phyloP scores from a whole-genome alignment of 2,888 invertebrate species.

The Acanthosoma haemorrhoidale region DNA sequence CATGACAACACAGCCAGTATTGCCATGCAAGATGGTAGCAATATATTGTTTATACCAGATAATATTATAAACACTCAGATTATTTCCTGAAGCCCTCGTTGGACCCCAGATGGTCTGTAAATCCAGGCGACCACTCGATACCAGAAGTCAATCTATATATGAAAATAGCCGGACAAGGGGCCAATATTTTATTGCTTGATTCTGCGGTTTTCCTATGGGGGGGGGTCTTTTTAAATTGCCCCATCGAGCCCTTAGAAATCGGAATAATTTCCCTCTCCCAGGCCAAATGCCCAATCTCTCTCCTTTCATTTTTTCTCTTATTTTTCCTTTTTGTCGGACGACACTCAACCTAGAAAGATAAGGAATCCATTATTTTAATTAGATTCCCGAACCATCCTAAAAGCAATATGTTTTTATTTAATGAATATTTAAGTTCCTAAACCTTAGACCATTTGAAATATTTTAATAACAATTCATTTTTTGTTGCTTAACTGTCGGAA shows the following conservation, averaged over 20 bases:
- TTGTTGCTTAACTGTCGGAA: too few relatives aligned
- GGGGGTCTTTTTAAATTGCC: neutral
- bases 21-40: too few relatives aligned
- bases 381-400: neutral
- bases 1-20: too few relatives aligned
- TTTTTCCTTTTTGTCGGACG: neutral
- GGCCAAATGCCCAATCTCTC: too few relatives aligned
- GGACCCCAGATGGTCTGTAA: neutral
- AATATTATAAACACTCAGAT: too few relatives aligned
- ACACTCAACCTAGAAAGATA: neutral
- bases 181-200: constrained; percentile 3
- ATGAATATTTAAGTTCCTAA: too few relatives aligned
- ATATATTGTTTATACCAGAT: too few relatives aligned
- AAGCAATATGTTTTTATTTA: too few relatives aligned
- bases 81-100: too few relatives aligned
- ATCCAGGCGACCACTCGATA: neutral
- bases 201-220: neutral
- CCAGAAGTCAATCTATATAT: neutral
- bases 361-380: constrained; percentile 4
- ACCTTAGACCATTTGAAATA: too few relatives aligned
- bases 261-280: neutral
- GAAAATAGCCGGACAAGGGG: neutral
- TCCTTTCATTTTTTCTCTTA: neutral
- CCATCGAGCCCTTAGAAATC: too few relatives aligned
- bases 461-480: too few relatives aligned